Evolutionary conservation across 2,888 invertebrate species (phyloP).

Genomic region (Synanthedon vespiformis): DNA sequence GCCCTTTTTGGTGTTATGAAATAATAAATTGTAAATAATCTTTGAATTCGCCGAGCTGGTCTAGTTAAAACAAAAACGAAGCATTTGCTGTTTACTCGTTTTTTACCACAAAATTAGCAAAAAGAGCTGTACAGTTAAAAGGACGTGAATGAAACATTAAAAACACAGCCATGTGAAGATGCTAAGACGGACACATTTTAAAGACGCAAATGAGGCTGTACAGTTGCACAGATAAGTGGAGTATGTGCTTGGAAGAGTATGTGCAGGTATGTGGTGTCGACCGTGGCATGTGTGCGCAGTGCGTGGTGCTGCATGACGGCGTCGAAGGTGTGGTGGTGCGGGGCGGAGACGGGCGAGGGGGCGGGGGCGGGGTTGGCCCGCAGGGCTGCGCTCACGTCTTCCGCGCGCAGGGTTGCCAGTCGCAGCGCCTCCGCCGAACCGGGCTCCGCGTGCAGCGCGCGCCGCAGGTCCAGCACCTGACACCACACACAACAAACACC

Average conservation of each 20-base stretch:
- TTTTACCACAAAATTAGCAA: too few relatives aligned
- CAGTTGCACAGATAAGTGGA: constrained; percentile 17
- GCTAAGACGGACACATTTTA: background rate
- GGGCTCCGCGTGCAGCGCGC: constrained; percentile 82
- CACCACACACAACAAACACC: constrained; percentile 21
- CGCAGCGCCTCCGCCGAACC: constrained; percentile 68
- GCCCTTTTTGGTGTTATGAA: too few relatives aligned
- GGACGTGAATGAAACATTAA: too few relatives aligned
- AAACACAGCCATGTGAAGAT: too few relatives aligned
- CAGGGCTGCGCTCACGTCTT: constrained; percentile 66
- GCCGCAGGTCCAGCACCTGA: constrained; percentile 85
- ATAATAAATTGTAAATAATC: too few relatives aligned
- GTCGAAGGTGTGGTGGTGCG: constrained; percentile 67
- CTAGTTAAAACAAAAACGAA: too few relatives aligned
- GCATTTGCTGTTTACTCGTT: too few relatives aligned
- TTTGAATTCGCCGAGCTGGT: too few relatives aligned
- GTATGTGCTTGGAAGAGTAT: constrained; percentile 6
- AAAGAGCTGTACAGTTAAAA: too few relatives aligned
- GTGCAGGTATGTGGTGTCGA: constrained; percentile 22
- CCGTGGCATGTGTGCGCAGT: constrained; percentile 62
- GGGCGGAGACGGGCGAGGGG: constrained; percentile 40
- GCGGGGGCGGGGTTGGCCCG: constrained; percentile 23
- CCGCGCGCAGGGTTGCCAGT: constrained; percentile 64
- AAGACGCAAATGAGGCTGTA: constrained; percentile 12
- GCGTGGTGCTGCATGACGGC: constrained; percentile 68